Evolutionary conservation across 2,888 invertebrate species (phyloP).

Genomic region (Rhogogaster chlorosoma): DNA sequence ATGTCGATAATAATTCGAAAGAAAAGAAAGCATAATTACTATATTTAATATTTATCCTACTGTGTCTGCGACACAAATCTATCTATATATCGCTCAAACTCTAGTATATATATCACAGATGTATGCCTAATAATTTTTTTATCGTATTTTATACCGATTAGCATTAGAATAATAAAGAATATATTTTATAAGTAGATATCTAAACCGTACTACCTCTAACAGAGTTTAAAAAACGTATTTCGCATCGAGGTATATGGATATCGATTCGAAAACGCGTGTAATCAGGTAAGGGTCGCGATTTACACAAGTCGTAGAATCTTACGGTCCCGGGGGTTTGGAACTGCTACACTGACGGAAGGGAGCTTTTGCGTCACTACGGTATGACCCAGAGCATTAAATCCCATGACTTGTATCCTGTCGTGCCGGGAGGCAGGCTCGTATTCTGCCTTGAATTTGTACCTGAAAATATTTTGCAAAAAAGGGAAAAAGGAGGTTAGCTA

Average conservation of each 20-base stretch:
- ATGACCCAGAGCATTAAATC: constrained; percentile 32
- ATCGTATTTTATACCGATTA: background rate
- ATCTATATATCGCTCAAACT: background rate
- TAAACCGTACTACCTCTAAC: background rate
- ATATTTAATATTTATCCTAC: background rate
- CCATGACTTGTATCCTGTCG: constrained; percentile 32
- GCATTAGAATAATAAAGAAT: too few species aligned
- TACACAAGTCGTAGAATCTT: background rate
- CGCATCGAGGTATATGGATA: background rate
- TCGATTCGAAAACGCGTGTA: background rate
- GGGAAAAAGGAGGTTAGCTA: background rate
- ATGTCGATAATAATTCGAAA: background rate
- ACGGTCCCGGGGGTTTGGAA: background rate
- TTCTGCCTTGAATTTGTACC: background rate
- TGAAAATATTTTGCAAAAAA: background rate
- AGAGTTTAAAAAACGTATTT: background rate
- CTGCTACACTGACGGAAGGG: background rate
- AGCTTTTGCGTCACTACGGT: background rate
- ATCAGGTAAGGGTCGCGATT: background rate
- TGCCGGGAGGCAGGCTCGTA: background rate
- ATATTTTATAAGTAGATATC: background rate
- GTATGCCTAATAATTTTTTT: background rate
- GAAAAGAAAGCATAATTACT: background rate
- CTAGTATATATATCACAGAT: background rate
- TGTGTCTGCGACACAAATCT: background rate